Base-by-base conservation (phyloP, 2,797 vertebrate genomes). In the Rhyacichthys aspro region DNA sequence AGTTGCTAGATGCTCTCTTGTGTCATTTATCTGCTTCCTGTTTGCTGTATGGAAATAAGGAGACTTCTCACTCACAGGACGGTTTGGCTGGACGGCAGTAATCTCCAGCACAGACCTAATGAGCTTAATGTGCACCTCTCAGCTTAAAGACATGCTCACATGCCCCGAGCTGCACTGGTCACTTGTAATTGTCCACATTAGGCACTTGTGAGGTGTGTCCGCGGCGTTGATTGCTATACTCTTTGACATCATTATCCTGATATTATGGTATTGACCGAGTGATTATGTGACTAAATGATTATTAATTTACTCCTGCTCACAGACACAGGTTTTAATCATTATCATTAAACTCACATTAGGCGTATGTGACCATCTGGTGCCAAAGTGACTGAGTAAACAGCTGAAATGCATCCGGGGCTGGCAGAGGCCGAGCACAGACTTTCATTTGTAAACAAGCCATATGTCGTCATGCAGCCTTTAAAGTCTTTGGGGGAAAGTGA, bases 111-210 rank as follows among this genome's bases (percentile, higher is more conserved):
- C 80, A 77, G 78, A 80, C 67, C 73, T 89, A 92, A 88, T 89
- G 85, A 90, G 85, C 86, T 93, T 91, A 91, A 83, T 86, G 86
- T 79, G 86, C 82, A 89, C 74, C 72, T 83, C 82, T 63, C 62
- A 81, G 87, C 76, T 89, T 84, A 81, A 64, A 79, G 66, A 74
- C 85, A 67, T 81, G 76, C 70, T 45, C 73, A 65, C 55, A 55
- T 67, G 68, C 69, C 59, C 50, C 55, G 63, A 50, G 45, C 38
- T 63, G 38, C 46, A 45, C 55, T 45, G 45, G 59, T 56, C 67
- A 49, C 43, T 28, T 61, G 11, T 47, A 65, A 23, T 43, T 65
- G 42, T 59, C 46, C 56, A 37, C 46, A 59, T 19, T 11, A 32
- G 38, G 41, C 28, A 45, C 5, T 28, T 14, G 14, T 54, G 46